Evolutionary conservation across 2,113 vertebrate genomes (phyloP), one percentile per base, ranked within the genome.

Genomic region (Lepus americanus): DNA sequence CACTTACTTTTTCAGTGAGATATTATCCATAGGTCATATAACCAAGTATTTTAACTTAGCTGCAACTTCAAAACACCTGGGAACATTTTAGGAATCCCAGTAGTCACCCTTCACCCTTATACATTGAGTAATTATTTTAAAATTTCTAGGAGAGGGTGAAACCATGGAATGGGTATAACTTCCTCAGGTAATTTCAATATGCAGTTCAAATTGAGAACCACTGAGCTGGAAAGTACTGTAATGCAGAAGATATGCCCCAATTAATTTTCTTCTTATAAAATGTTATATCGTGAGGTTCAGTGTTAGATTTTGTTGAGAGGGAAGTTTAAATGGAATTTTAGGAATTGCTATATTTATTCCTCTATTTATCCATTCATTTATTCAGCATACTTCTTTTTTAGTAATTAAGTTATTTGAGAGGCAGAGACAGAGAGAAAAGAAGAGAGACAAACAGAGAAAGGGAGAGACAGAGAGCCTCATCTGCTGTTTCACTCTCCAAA

Each of bases 11-110:
- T 92, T 92, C 23, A 77, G 36, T 63, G 64, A 79, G 49, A 31
- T 96, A 87, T 87, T 95, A 78, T 90, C n/a, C 36, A 87, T 44
- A 39, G 76, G 9, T 22, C 27, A 76, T 1, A 86, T 9, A 96
- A 81, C 8, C 1, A 0, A 33, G 70, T 29, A 64, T 89, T 23
- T 90, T 13, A 93, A 55, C 55, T 74, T 86, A n/a, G 8, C 8
- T 72, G 13, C 29, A 67, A 9, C 53, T 76, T 82, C 74, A 59
- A 94, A 95, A 81, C 14, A 85, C 9, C 9, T 36, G 33, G 63
- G 44, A 17, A 73, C 13, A 2, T 76, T 59, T 77, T 49, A 92
- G 53, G 33, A 76, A 9, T 49, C 10, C 29, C 12, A 66, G 1
- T 44, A 19, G 22, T 23, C 88, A 89, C 8, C 27, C 36, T 44